Percentiles rank a stretch among this genome's conserved stretches.
Evolutionary conservation across 2,113 vertebrate genomes (phyloP).

Genomic region (Meles meles): DNA sequence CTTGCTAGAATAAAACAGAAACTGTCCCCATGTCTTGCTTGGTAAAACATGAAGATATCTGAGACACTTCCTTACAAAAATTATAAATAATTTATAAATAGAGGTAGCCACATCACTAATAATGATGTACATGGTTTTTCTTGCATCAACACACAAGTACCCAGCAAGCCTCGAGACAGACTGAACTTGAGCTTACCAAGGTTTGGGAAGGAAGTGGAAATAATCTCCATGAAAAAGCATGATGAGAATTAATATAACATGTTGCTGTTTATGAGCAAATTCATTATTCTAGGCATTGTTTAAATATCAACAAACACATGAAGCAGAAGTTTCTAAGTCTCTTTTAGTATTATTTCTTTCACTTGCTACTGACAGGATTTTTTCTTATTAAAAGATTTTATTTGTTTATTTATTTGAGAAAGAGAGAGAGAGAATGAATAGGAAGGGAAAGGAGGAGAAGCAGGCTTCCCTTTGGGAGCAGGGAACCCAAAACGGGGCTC

Average conservation of each 20-base stretch:
- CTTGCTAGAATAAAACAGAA: constrained; percentile 47
- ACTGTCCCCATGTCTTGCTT: not conserved
- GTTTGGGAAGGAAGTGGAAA: not conserved
- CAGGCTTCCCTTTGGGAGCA: not conserved
- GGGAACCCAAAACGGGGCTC: not conserved
- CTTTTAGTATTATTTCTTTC: not conserved
- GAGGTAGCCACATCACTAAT: not conserved
- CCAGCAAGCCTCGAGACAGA: not conserved
- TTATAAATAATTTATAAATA: not conserved
- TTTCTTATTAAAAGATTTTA: not conserved
- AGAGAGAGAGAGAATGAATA: not conserved
- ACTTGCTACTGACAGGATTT: not conserved
- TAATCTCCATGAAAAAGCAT: not conserved
- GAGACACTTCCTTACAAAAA: not conserved
- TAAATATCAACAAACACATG: not conserved
- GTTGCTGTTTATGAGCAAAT: not conserved
- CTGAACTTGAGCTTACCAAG: not conserved
- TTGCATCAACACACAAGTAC: not conserved
- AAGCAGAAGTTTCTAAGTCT: not conserved
- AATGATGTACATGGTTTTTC: not conserved
- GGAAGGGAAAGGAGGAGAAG: not conserved
- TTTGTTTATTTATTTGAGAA: too few species aligned
- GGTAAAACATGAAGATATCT: not conserved
- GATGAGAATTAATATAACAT: not conserved
- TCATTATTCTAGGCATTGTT: not conserved